A percentile compares a stretch with the other conserved stretches of the same genome.
These are phyloP conservation scores for Ariolimax columbianus DNA, from an alignment of 2,888 invertebrate species.

Conservation along the genomic window DNA sequence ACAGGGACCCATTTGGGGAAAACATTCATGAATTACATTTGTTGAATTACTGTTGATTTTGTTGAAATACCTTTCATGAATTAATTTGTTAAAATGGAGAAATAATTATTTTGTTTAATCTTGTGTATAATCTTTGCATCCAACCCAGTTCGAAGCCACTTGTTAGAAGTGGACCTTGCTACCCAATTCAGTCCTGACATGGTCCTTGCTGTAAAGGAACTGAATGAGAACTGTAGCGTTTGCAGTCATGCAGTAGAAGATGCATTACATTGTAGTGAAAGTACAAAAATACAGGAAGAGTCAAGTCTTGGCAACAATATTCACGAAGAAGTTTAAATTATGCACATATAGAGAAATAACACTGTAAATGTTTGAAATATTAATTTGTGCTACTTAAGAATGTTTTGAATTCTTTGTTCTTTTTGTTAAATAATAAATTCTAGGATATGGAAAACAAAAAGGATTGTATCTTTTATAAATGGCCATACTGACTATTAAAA, in stretches of 20 bases:
- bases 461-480: background rate
- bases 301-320: background rate
- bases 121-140: background rate
- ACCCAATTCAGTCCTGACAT: slow-evolving; percentile 65
- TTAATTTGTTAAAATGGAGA: no score
- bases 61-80: no score
- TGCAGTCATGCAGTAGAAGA: slow-evolving; percentile 50
- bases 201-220: slow-evolving; percentile 56
- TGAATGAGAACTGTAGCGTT: slow-evolving; percentile 57
- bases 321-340: background rate
- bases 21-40: no score
- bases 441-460: background rate
- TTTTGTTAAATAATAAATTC: background rate
- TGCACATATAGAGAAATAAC: no score
- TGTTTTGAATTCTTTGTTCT: background rate
- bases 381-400: background rate
- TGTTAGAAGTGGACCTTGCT: slow-evolving; percentile 67
- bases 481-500: background rate
- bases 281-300: background rate
- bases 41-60: no score
- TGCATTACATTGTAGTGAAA: background rate
- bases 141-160: slow-evolving; percentile 62
- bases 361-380: background rate
- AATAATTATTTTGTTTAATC: no score
- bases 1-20: no score